phyloP scores from a whole-genome alignment of 2,888 invertebrate species.

The Zygaena filipendulae region DNA sequence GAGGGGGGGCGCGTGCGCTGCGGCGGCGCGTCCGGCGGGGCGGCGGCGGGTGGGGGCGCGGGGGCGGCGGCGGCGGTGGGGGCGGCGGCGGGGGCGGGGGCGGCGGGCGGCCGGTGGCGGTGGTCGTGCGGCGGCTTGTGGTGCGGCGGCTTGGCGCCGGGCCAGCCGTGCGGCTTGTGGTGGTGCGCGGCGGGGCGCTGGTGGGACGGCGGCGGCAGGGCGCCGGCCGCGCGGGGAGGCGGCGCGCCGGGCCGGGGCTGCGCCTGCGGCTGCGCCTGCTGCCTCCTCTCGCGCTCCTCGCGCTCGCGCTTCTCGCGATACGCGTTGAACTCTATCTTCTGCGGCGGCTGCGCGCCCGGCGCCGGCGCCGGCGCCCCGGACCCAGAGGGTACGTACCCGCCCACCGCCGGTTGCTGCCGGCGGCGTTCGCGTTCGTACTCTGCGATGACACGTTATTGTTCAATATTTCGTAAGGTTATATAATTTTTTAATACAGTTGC shows the following conservation, averaged over 20 bases:
- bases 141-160: conserved; percentile 46
- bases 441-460: conserved; percentile 21
- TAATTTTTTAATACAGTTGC: too few relatives aligned
- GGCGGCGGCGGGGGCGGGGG: conserved; percentile 21
- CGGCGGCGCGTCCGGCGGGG: conserved; percentile 20
- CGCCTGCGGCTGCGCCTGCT: conserved; percentile 28
- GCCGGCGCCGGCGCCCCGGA: conserved; percentile 21
- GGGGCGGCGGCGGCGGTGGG: conserved; percentile 24
- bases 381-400: conserved; percentile 54
- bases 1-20: conserved; percentile 66
- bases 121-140: conserved; percentile 35
- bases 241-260: conserved; percentile 18
- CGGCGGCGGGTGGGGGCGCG: conserved; percentile 21
- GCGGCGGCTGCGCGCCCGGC: conserved; percentile 44
- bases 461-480: too few relatives aligned
- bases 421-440: conserved; percentile 60
- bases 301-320: conserved; percentile 74
- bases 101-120: conserved; percentile 18
- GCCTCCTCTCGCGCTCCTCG: conserved; percentile 37
- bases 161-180: conserved; percentile 43
- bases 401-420: conserved; percentile 44
- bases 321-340: conserved; percentile 68
- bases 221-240: conserved; percentile 19
- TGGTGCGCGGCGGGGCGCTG: conserved; percentile 40
- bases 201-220: conserved; percentile 30